Conservation (phyloP, 2,797 vertebrate genomes). For the Phrynocephalus forsythii region DNA sequence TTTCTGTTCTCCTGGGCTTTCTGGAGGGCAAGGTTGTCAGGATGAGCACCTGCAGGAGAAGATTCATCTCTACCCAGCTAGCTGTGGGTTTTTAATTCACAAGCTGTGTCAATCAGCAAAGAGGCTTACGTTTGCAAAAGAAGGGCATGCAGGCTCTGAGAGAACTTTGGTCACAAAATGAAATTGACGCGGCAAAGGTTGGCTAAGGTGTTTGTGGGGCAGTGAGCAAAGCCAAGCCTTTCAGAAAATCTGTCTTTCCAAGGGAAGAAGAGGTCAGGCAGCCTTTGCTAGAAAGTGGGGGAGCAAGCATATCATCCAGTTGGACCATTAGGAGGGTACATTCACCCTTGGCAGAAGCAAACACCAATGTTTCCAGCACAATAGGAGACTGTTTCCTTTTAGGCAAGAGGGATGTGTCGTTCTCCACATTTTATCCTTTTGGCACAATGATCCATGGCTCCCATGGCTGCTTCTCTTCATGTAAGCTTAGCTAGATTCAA, state of each 20-base stretch:
- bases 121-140: not conserved
- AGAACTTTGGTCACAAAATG: not conserved
- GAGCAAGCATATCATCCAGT: not conserved
- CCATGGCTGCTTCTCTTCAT: constrained; percentile 22
- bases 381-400: not conserved
- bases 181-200: not conserved
- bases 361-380: not conserved
- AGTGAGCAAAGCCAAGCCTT: not conserved
- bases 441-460: not conserved
- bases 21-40: not conserved
- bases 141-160: not conserved
- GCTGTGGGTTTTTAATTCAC: not conserved
- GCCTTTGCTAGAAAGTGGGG: not conserved
- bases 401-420: not conserved
- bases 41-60: not conserved
- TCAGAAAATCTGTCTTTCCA: not conserved
- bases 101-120: not conserved
- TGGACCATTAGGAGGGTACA: not conserved
- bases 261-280: not conserved
- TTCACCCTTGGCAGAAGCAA: not conserved
- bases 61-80: not conserved
- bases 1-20: too few relatives aligned
- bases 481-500: constrained; percentile 5
- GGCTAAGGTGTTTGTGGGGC: not conserved
- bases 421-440: not conserved